phyloP scores from a whole-genome alignment of 1,140 invertebrate genomes.

The Maniola jurtina region DNA sequence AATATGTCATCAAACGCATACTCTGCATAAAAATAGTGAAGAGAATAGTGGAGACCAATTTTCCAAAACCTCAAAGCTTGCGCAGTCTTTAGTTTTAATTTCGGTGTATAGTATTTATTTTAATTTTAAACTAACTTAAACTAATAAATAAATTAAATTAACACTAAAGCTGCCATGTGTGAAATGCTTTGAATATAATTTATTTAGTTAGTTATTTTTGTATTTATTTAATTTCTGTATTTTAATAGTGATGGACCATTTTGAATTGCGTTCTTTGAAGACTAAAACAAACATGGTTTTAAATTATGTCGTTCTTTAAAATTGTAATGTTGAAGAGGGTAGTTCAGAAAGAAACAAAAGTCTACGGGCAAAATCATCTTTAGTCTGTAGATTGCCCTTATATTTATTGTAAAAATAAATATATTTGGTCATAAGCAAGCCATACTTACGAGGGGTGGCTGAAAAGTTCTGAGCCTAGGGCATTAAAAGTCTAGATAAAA shows the following conservation, averaged over 20 bases:
- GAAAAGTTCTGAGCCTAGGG: no score
- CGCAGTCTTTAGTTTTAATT: conserved; percentile 7
- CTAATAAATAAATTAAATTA: not conserved
- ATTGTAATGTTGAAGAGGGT: no score
- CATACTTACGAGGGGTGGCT: no score
- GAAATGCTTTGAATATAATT: conserved; percentile 26
- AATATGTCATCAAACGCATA: no score
- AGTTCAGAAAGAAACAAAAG: no score
- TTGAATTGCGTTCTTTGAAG: not conserved
- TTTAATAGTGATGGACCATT: not conserved
- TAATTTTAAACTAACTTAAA: conserved; percentile 19
- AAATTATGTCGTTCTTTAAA: not conserved
- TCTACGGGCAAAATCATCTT: no score
- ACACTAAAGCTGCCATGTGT: conserved; percentile 22
- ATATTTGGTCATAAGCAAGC: no score
- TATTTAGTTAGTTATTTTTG: conserved; percentile 4
- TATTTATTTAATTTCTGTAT: conserved; percentile 17
- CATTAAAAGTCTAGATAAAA: no score
- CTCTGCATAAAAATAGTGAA: no score
- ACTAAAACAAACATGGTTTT: not conserved
- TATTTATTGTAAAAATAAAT: no score
- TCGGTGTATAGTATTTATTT: conserved; percentile 32
- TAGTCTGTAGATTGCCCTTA: no score
- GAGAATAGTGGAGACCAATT: not conserved
- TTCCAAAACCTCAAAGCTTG: not conserved